Conservation (phyloP, 2,797 vertebrate genomes). For the Helarctos malayanus region DNA sequence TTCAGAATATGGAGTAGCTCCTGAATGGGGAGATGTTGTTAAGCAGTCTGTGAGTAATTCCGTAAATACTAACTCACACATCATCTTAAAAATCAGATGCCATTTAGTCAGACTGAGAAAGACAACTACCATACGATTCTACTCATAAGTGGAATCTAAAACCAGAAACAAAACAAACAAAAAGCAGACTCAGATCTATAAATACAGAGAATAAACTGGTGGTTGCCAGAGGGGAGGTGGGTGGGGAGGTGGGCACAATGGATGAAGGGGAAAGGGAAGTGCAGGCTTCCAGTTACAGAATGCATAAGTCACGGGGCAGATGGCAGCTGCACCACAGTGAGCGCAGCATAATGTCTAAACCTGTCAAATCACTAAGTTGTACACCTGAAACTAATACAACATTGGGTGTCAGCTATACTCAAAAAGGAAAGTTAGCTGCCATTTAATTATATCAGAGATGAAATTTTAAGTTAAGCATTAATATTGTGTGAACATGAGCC, state of each 20-base stretch:
- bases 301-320: neutral
- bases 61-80: neutral
- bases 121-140: neutral
- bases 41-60: conserved; percentile 97
- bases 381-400: neutral
- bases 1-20: conserved; percentile 98
- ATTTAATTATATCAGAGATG: conserved; percentile 12
- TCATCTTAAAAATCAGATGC: conserved; percentile 22
- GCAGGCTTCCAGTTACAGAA: neutral
- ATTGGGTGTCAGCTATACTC: neutral
- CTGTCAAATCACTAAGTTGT: neutral
- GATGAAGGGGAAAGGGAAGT: neutral
- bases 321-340: neutral
- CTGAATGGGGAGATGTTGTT: conserved; percentile 99
- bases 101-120: neutral
- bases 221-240: neutral
- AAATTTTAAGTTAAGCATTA: conserved; percentile 30
- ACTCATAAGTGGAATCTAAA: neutral
- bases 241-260: neutral
- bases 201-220: neutral
- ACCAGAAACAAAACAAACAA: neutral
- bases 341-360: neutral
- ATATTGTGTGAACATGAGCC: neutral
- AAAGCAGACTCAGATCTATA: neutral
- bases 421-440: neutral